Base-by-base conservation (phyloP, 2,113 vertebrate genomes). In the Pardalotus punctatus region DNA sequence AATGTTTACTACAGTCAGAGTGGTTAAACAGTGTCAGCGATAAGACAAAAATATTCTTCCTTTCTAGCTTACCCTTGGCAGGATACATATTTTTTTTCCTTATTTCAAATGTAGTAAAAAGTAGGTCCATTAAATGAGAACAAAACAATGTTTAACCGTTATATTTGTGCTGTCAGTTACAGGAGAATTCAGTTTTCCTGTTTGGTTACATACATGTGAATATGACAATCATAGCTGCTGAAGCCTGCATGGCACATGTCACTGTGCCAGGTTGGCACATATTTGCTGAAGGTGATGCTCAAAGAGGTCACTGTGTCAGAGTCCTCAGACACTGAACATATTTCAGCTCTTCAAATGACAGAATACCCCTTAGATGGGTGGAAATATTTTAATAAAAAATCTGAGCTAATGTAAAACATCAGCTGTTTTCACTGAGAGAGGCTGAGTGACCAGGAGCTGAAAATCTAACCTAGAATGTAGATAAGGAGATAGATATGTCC, bases 211-310 rank as follows among this genome's bases (percentile, higher is more conserved):
- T 23, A 9, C 8, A 6, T 17, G 17, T 4, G 45, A 25, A 8
- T 12, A 19, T 43, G 58, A 53, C n/a, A 40, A 20, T 21, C 1
- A 3, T 25, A 42, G 5, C 23, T 79, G 50, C 23, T 65, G 56
- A 70, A 74, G 36, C 33, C 27, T 48, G 23, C 5, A 3, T 35
- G 40, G 31, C 3, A 5, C 1, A 0, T 57, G 10, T 48, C 19
- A 12, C 14, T 47, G 21, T 10, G 36, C 18, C 38, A 22, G 28
- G 12, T 36, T 88, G 74, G 50, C 54, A 38, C 13, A 3, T 9
- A 17, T 21, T 45, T 40, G 24, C 65, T 82, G 76, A 56, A 35
- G 10, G n/a, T 29, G 45, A 31, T 8, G 0, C 16, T 23, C 61
- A 23, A 14, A 50, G 5, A 66, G 10, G 21, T 62, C 33, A 16